Base-by-base conservation (phyloP, 2,888 invertebrate species). In the Eubasilissa splendida region DNA sequence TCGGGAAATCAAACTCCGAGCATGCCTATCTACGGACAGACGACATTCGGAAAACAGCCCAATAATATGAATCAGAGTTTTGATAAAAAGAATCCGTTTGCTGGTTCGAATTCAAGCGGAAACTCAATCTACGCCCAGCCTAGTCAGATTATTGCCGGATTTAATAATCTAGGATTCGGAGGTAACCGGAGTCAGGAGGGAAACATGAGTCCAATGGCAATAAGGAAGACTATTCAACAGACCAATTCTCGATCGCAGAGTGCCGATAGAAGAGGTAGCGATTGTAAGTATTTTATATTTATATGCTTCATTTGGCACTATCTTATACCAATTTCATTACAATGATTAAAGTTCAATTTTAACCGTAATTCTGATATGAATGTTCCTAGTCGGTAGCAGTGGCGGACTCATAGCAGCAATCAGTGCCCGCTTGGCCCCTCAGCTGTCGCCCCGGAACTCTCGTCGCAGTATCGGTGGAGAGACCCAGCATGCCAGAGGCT, bases 381-480 rank as follows among this genome's bases (percentile, higher is more conserved):
- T 52, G 33, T 50, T 79, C 12, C 22, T 66, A 79, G 79, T 74
- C 31, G 65, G 78, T 89, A 88, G 89, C 8, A 92, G 93, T 78
- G 92, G 93, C 78, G 93, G 94, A 7, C 91, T 95, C 74, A 94
- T 95, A 87, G 95, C 95, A 0, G 93, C 92, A 1, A 87, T 95
- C 59, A 94, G 94, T 85, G 94, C 95, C 0, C 94, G 94, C 85
- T 87, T 95, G 54, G 91, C 92, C 12, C 93, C 93, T 9, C 92
- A 91, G 84, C 86, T 93, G 78, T 92, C 93, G 0, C 93, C 93
- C 42, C 88, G 92, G 2, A 88, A 91, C 2, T 86, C 90, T 0
- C 87, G 93, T 0, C 88, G 93, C 7, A 89, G 90, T 84, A 87
- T 88, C 42, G 90, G 90, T 84, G 86, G 85, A 0, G 85, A 85